Evolutionary conservation across 1,140 invertebrate species (phyloP), one percentile per base, ranked within the genome.

Genomic region (Monochamus saltuarius): DNA sequence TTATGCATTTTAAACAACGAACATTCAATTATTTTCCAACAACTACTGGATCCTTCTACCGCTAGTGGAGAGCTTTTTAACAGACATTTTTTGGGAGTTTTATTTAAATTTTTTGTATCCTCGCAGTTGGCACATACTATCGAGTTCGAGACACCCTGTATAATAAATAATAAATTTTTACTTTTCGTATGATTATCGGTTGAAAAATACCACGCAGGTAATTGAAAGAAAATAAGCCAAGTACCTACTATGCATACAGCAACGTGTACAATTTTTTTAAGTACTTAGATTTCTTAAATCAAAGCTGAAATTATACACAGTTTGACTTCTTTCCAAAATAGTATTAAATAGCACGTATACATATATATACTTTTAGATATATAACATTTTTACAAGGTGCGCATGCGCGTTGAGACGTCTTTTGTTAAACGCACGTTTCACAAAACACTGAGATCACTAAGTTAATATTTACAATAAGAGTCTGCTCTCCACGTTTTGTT

Each of bases 301-400:
- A 29, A 43, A 22, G n/a, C 43, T 56, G 19, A 56, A 56, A 43
- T 19, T 42, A 34, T 43, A 14, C 47, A 50, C 11, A 22, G 9
- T 14, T 53, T 53, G 38, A 29, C 13, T 37, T 37, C 14, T 7
- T 17, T 37, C 14, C 10, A 34, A 53, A 19, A 37, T 53, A 29
- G 49, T 52, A 66, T 58, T 64, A 66, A 64, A 63, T 61, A 64
- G 61, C 22, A 63, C 56, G 63, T 71, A 71, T 66, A 66, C 65
- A 69, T 69, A 69, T 65, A 69, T 67, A 58, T 67, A 64, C 49
- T 64, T 61, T 61, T 57, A 59, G 14, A 59, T 67, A 67, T 61
- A 60, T 65, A 71, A 69, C 65, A 69, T 71, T 71, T 69, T 68
- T 71, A 71, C 69, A 71, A 65, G 38, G 50, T 58, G 59, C 35